These are phyloP conservation scores for Aphrophora alni DNA, from an alignment of 2,888 invertebrate genomes.

Conservation along the genomic window DNA sequence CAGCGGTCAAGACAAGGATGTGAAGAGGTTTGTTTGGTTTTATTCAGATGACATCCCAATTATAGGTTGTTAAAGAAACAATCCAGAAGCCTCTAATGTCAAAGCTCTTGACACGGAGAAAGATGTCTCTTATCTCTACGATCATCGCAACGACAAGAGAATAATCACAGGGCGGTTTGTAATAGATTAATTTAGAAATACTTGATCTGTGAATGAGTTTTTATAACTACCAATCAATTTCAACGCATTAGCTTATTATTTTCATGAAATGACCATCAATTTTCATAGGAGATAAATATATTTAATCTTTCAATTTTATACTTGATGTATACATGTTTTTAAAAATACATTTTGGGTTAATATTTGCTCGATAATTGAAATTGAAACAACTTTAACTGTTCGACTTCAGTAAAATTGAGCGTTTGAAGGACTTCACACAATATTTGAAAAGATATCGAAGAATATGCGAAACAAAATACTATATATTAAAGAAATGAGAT, in stretches of 20 bases:
- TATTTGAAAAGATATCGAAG: background rate
- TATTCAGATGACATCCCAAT: background rate
- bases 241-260: background rate
- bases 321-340: background rate
- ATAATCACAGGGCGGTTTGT: background rate
- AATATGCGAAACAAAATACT: background rate
- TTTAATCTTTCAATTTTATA: background rate
- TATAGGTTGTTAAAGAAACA: constrained; percentile 2
- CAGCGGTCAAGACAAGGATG: constrained; percentile 63
- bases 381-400: background rate
- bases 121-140: background rate
- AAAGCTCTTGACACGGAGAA: background rate
- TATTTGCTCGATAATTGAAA: background rate
- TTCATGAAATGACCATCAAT: background rate
- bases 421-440: background rate
- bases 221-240: background rate
- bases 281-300: background rate
- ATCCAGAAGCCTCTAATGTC: background rate
- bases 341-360: background rate
- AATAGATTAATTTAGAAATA: constrained; percentile 1
- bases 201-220: background rate
- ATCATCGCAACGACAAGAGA: background rate
- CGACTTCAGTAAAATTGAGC: background rate
- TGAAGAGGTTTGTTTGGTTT: constrained; percentile 61
- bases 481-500: background rate